Evolutionary conservation across 2,113 vertebrate species (phyloP).

Genomic region (Hirundichthys speculiger): DNA sequence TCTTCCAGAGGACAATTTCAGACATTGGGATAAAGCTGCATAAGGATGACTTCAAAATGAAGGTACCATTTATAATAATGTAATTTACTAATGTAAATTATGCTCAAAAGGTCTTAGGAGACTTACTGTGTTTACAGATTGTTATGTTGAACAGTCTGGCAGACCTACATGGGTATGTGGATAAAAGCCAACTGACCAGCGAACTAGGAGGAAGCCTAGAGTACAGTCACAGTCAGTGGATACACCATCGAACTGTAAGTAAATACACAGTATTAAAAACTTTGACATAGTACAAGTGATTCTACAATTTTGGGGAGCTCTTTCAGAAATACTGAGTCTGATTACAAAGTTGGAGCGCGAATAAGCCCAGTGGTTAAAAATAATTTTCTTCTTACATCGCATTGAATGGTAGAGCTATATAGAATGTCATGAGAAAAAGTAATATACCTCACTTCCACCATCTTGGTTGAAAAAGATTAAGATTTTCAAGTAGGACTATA

Average conservation of each 20-base stretch:
- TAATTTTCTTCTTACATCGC: no score
- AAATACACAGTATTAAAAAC: neutral
- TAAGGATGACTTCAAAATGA: constrained; percentile 96
- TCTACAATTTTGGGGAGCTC: no score
- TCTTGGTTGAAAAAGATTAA: no score
- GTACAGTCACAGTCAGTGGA: constrained; percentile 94
- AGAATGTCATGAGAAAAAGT: no score
- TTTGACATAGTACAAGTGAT: no score
- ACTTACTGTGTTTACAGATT: constrained; percentile 80
- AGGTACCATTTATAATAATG: constrained; percentile 91
- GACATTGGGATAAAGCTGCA: constrained; percentile 93
- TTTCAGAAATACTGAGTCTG: no score
- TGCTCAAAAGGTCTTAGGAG: neutral
- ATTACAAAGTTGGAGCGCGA: no score
- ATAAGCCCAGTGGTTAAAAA: no score
- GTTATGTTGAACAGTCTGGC: constrained; percentile 94
- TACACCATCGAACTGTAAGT: constrained; percentile 93
- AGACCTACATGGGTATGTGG: constrained; percentile 92
- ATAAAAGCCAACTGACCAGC: constrained; percentile 90
- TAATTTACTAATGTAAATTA: no score
- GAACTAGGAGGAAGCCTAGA: constrained; percentile 92
- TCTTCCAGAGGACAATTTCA: constrained; percentile 91
- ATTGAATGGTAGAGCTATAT: no score
- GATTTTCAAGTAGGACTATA: no score
- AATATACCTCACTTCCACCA: no score